Evolutionary conservation across 2,113 vertebrate genomes (phyloP), one percentile per base, ranked within the genome.

Genomic region (Phasianus colchicus): DNA sequence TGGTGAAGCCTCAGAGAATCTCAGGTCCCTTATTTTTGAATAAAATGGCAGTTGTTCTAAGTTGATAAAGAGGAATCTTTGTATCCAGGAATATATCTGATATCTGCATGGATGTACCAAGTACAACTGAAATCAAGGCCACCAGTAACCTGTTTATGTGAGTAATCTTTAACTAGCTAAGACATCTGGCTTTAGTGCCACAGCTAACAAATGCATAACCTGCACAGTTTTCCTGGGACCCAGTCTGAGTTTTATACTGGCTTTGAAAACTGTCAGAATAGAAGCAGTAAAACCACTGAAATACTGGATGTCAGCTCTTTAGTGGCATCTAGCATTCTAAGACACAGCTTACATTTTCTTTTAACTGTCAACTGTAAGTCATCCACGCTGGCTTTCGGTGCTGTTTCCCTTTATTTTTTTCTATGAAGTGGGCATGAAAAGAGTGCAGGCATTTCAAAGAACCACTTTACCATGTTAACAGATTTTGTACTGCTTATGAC

Each of bases 211-310:
- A 36, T 7, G 3, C n/a, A 29, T 84, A 38, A 82, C n/a, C 69
- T 9, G 0, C 18, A 11, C 55, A 52, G 66, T 69, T 87, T 85
- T 87, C 1, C 0, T 69, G 57, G 43, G 12, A 65, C 30, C 19
- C 18, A 43, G 40, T 83, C 81, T 55, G 63, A 47, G 17, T 83
- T 93, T 78, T 83, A 42, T 63, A 60, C 55, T 38, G 71, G 55
- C 58, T 94, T 88, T 88, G 52, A 90, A 94, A 93, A 86, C 57
- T 75, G 60, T 67, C 52, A 83, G 79, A 77, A 17, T 64, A 47
- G 30, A 71, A 80, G 42, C 19, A 54, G 55, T 74, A 83, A 80
- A 90, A 67, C 54, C 71, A 47, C 52, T 94, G 50, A 65, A 85
- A 78, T 86, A 67, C 50, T 38, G 36, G 78, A 48, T 89, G 43